Percentiles rank a stretch among this genome's conserved stretches.
Conservation (phyloP, 2,888 invertebrate genomes). For the Punctoribates punctum region DNA sequence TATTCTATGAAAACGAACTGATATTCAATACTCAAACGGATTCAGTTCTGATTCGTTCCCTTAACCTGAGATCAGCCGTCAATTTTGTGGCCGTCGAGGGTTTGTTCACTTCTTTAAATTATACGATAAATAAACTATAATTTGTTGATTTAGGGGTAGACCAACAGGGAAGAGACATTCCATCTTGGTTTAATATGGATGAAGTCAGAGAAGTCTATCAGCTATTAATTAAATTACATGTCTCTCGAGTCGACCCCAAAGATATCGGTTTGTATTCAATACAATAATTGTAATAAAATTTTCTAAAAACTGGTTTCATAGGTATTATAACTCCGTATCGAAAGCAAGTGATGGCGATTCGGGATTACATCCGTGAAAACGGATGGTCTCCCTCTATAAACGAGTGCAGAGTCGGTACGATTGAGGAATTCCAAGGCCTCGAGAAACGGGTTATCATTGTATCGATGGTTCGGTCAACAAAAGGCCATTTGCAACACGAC, state of each 20-base stretch:
- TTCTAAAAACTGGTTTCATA: background rate
- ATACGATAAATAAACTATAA: too few relatives aligned
- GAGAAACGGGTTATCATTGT: constrained; percentile 71
- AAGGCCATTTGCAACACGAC: constrained; percentile 57
- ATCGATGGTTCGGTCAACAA: constrained; percentile 67
- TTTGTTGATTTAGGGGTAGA: constrained; percentile 53
- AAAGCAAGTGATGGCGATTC: constrained; percentile 72
- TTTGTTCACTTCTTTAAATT: too few relatives aligned
- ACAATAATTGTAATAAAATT: background rate
- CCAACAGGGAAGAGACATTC: constrained; percentile 67
- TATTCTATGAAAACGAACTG: constrained; percentile 81
- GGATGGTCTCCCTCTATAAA: too few relatives aligned
- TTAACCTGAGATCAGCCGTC: constrained; percentile 51
- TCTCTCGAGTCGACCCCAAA: constrained; percentile 60
- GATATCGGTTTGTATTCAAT: constrained; percentile 62
- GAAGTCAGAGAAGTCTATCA: constrained; percentile 70
- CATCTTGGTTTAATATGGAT: constrained; percentile 83
- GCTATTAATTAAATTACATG: constrained; percentile 63
- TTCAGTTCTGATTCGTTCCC: constrained; percentile 47
- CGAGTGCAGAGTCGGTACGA: constrained; percentile 69
- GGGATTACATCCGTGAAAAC: constrained; percentile 57
- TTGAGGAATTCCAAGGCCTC: constrained; percentile 83
- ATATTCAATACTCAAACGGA: constrained; percentile 61
- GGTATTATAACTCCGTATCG: constrained; percentile 85
- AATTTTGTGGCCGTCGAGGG: too few relatives aligned